Percentiles rank a stretch among this genome's conserved stretches.
Conservation (phyloP, 2,888 invertebrate species). For the Plebejus melissa region DNA sequence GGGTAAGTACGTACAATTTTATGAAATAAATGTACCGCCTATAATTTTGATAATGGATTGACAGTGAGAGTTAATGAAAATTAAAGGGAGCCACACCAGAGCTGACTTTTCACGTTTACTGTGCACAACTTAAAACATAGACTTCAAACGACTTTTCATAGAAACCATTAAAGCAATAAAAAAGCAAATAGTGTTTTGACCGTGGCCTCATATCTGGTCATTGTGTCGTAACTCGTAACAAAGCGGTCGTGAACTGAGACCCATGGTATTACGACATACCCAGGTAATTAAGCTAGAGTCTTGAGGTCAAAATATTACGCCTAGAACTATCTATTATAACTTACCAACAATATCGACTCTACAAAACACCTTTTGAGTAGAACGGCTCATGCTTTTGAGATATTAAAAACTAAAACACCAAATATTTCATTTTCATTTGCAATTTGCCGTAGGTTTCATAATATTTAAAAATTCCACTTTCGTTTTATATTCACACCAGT, state of each 20-base stretch:
- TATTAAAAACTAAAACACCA: too few relatives aligned
- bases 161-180: not conserved
- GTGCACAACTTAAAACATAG: not conserved
- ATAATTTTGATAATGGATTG: too few relatives aligned
- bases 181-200: not conserved
- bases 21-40: too few relatives aligned
- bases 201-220: constrained; percentile 19
- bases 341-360: not conserved
- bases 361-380: too few relatives aligned
- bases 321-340: not conserved
- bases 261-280: not conserved
- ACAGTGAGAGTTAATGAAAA: too few relatives aligned
- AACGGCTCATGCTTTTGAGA: too few relatives aligned
- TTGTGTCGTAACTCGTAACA: not conserved
- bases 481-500: too few relatives aligned
- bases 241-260: constrained; percentile 1
- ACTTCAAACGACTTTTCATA: not conserved
- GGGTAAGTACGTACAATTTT: too few relatives aligned
- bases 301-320: not conserved
- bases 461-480: too few relatives aligned
- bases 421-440: too few relatives aligned
- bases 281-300: not conserved
- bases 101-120: not conserved
- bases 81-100: too few relatives aligned
- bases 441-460: too few relatives aligned